These are phyloP conservation scores for Brachionus calyciflorus DNA, from an alignment of 1,140 invertebrate species.

Conservation along the genomic window DNA sequence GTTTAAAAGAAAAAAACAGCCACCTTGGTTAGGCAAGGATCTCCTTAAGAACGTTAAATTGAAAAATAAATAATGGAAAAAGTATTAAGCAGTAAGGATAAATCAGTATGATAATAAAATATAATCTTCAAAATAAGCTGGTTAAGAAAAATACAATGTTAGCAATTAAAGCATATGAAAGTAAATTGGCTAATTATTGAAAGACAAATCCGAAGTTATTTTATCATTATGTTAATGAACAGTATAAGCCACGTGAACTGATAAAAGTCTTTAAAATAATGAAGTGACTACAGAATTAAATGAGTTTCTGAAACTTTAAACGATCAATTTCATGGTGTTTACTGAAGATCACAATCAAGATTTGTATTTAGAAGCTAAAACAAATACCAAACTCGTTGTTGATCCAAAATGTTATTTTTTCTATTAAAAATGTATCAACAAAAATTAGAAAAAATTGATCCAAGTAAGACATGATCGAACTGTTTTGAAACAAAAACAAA, in stretches of 20 bases:
- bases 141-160: too few relatives aligned
- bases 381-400: background rate
- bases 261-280: background rate
- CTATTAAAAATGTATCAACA: background rate
- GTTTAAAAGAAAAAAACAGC: too few relatives aligned
- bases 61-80: too few relatives aligned
- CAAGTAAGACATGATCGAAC: background rate
- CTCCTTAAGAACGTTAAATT: too few relatives aligned
- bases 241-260: background rate
- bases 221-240: background rate
- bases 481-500: too few relatives aligned
- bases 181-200: background rate
- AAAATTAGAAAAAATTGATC: background rate
- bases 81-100: too few relatives aligned
- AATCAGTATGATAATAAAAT: too few relatives aligned
- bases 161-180: too few relatives aligned
- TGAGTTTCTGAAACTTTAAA: background rate
- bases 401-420: slow-evolving; percentile 1
- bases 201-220: background rate
- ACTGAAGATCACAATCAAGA: background rate
- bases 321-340: background rate
- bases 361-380: background rate
- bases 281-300: background rate
- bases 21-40: too few relatives aligned
- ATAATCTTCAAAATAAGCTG: too few relatives aligned